Percentiles rank a stretch among this genome's conserved stretches.
Conservation (phyloP, 2,113 vertebrate species). For the Smithornis capensis region DNA sequence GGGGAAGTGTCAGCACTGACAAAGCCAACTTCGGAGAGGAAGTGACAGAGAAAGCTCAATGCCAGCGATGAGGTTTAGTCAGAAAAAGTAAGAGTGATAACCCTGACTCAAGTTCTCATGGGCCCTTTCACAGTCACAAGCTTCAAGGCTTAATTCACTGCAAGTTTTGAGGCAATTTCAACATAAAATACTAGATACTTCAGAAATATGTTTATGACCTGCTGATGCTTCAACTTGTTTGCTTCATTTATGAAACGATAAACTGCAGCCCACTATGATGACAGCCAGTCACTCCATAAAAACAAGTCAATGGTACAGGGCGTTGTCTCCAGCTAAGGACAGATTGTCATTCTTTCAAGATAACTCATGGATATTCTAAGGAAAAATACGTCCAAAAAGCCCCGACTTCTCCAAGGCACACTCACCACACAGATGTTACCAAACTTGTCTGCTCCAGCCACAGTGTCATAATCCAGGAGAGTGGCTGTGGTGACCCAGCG, state of each 20-base stretch:
- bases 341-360: constrained; percentile 33
- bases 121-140: not conserved
- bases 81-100: not conserved
- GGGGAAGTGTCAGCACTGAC: constrained; percentile 1
- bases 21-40: not conserved
- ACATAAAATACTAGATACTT: not conserved
- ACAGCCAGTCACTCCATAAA: not conserved
- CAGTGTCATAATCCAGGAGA: constrained; percentile 94
- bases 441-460: constrained; percentile 97
- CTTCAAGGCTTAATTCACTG: not conserved
- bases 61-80: not conserved
- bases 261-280: not conserved
- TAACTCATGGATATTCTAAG: constrained; percentile 27
- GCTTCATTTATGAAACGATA: not conserved
- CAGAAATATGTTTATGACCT: not conserved
- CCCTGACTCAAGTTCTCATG: not conserved
- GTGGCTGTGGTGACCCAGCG: constrained; percentile 96
- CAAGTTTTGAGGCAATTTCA: not conserved
- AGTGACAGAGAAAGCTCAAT: not conserved
- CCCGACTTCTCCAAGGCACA: not conserved
- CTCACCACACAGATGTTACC: constrained; percentile 97
- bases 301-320: constrained; percentile 34
- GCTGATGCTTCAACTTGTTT: not conserved
- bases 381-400: not conserved
- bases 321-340: not conserved